A percentile compares a stretch with the other conserved stretches of the same genome.
These are phyloP conservation scores for Cremastobaeus sp. DNA, from an alignment of 2,888 invertebrate species.

Conservation along the genomic window DNA sequence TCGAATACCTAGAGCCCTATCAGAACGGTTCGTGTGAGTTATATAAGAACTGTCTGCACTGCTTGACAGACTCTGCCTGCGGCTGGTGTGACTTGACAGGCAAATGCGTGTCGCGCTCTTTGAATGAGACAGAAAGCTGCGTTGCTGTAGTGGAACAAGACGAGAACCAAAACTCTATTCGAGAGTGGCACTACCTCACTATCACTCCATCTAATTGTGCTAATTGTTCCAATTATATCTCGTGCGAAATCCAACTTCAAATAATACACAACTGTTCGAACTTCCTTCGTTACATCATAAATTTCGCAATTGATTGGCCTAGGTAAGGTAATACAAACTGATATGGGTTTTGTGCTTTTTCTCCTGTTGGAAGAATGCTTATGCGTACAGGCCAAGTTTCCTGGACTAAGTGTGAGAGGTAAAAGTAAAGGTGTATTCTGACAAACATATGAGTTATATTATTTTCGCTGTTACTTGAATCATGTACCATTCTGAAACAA, in stretches of 20 bases:
- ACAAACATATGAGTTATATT: constrained; percentile 63
- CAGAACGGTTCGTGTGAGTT: constrained; percentile 87
- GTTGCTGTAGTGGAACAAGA: constrained; percentile 79
- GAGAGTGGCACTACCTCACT: constrained; percentile 89
- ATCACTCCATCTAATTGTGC: constrained; percentile 90
- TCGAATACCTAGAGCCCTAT: constrained; percentile 93
- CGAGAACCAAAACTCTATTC: constrained; percentile 80
- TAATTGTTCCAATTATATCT: constrained; percentile 93
- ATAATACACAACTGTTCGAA: no score
- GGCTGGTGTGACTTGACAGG: constrained; percentile 93
- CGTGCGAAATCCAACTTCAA: constrained; percentile 92
- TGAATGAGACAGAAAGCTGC: constrained; percentile 84
- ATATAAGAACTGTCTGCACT: constrained; percentile 91
- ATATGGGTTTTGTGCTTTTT: no score
- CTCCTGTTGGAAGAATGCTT: no score
- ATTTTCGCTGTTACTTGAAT: constrained; percentile 72
- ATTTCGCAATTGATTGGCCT: no score
- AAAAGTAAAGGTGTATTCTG: constrained; percentile 32
- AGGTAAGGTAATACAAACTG: no score
- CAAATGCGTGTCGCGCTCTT: constrained; percentile 83
- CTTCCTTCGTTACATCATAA: no score
- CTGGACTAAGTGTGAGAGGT: no score
- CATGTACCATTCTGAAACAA: constrained; percentile 73
- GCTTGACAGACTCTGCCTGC: constrained; percentile 91
- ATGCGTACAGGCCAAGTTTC: no score